Conservation (phyloP, 2,888 invertebrate genomes). For the Tubulanus polymorphus region DNA sequence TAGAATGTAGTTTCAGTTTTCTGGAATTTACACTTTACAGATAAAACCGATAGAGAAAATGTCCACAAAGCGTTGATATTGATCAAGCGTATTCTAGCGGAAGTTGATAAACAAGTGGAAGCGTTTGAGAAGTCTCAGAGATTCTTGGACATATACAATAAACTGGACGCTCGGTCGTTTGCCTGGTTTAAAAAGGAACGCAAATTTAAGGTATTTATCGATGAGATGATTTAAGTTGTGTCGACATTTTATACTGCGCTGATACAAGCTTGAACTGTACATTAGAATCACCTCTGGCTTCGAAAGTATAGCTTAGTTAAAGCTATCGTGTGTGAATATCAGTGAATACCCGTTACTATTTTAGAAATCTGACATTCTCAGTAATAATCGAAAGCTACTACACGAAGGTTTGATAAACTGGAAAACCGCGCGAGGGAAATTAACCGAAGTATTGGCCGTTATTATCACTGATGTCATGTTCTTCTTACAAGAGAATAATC, state of each 20-base stretch:
- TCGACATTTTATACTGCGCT: background rate
- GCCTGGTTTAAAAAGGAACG: slow-evolving; percentile 62
- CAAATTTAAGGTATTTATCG: slow-evolving; percentile 69
- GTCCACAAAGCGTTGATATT: slow-evolving; percentile 73
- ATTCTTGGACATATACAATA: slow-evolving; percentile 84
- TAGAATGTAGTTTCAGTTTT: too few species aligned
- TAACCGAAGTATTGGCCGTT: slow-evolving; percentile 78
- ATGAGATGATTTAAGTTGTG: background rate
- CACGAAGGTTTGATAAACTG: slow-evolving; percentile 81
- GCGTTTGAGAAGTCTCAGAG: slow-evolving; percentile 85
- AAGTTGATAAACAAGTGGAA: slow-evolving; percentile 89
- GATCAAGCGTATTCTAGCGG: slow-evolving; percentile 83
- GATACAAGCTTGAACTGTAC: background rate
- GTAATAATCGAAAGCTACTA: slow-evolving; percentile 76
- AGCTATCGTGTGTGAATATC: too few species aligned
- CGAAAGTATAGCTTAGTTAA: background rate
- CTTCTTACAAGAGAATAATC: slow-evolving; percentile 86
- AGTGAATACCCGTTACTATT: slow-evolving; percentile 22
- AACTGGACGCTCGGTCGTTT: slow-evolving; percentile 88
- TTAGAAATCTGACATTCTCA: slow-evolving; percentile 78
- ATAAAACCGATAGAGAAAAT: slow-evolving; percentile 73
- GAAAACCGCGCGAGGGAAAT: slow-evolving; percentile 87
- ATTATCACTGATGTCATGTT: slow-evolving; percentile 87
- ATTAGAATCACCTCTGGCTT: background rate
- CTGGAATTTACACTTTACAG: too few species aligned